Conservation (phyloP, 2,888 invertebrate species). For the Acheta domesticus region DNA sequence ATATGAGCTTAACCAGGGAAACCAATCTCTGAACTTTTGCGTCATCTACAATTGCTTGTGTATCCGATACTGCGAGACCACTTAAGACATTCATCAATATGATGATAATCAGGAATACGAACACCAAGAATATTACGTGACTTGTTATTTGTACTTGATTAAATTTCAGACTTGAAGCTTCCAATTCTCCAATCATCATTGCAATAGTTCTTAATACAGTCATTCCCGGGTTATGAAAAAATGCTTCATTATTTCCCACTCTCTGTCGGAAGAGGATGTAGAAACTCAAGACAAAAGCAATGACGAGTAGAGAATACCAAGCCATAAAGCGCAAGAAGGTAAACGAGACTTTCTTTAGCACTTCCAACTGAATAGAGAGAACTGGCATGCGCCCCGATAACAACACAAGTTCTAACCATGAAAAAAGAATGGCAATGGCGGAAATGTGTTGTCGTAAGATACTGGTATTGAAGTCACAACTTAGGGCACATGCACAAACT, state of each 20-base stretch:
- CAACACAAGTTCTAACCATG: slow-evolving; percentile 72
- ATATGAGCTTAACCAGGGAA: background rate
- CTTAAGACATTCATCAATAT: slow-evolving; percentile 78
- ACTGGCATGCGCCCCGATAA: slow-evolving; percentile 76
- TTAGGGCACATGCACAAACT: slow-evolving; percentile 56
- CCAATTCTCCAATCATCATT: slow-evolving; percentile 84
- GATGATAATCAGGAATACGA: slow-evolving; percentile 78
- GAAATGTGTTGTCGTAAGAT: slow-evolving; percentile 60
- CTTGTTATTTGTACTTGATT: slow-evolving; percentile 64
- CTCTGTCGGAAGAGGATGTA: slow-evolving; percentile 67
- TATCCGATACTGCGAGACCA: slow-evolving; percentile 81
- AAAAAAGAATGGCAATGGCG: slow-evolving; percentile 68
- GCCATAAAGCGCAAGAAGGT: slow-evolving; percentile 75
- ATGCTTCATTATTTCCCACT: slow-evolving; percentile 53
- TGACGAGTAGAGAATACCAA: slow-evolving; percentile 74
- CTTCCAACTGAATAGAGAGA: slow-evolving; percentile 76
- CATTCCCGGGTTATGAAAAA: slow-evolving; percentile 65
- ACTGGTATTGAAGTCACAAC: background rate
- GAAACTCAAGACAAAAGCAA: slow-evolving; percentile 79
- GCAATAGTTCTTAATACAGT: slow-evolving; percentile 79
- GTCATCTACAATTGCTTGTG: slow-evolving; percentile 67
- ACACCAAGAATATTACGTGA: slow-evolving; percentile 64
- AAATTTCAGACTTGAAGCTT: slow-evolving; percentile 73
- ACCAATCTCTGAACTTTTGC: slow-evolving; percentile 47
- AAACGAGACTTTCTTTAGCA: slow-evolving; percentile 71